Evolutionary conservation across 2,888 invertebrate genomes (phyloP).

Genomic region (Asteroscopus sphinx): DNA sequence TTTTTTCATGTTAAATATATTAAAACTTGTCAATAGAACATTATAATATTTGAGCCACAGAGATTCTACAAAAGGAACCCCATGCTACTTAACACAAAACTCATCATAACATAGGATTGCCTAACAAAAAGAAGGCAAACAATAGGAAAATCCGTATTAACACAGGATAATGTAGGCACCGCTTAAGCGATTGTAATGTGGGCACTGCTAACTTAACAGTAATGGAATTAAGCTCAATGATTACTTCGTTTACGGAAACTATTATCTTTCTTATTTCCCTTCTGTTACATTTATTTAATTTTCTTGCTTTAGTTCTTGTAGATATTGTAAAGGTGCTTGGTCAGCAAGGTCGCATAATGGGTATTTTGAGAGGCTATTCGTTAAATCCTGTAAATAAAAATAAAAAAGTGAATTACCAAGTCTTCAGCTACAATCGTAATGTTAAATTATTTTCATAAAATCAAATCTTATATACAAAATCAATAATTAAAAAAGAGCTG

Average conservation of each 20-base stretch:
- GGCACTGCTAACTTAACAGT: constrained; percentile 10
- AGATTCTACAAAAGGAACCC: too few relatives aligned
- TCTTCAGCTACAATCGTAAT: too few relatives aligned
- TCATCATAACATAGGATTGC: constrained; percentile 7
- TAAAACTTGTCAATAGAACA: too few relatives aligned
- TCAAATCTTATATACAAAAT: too few relatives aligned
- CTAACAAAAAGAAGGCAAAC: constrained; percentile 11
- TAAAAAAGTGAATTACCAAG: too few relatives aligned
- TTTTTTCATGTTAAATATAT: too few relatives aligned
- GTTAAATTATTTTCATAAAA: too few relatives aligned
- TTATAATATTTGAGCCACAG: too few relatives aligned
- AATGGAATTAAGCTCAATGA: constrained; percentile 32
- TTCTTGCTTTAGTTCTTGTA: not conserved
- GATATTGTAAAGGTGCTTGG: not conserved
- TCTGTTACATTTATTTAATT: not conserved
- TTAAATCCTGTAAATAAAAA: too few relatives aligned
- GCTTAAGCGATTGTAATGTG: constrained; percentile 35
- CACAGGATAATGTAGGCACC: constrained; percentile 19
- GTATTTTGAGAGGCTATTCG: too few relatives aligned
- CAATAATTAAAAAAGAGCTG: too few relatives aligned
- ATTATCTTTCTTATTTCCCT: constrained; percentile 17
- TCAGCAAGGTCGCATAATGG: too few relatives aligned
- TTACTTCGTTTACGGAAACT: constrained; percentile 19
- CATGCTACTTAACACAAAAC: not conserved
- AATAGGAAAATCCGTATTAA: constrained; percentile 18